phyloP scores from a whole-genome alignment of 2,113 vertebrate genomes.

The Athene noctua region DNA sequence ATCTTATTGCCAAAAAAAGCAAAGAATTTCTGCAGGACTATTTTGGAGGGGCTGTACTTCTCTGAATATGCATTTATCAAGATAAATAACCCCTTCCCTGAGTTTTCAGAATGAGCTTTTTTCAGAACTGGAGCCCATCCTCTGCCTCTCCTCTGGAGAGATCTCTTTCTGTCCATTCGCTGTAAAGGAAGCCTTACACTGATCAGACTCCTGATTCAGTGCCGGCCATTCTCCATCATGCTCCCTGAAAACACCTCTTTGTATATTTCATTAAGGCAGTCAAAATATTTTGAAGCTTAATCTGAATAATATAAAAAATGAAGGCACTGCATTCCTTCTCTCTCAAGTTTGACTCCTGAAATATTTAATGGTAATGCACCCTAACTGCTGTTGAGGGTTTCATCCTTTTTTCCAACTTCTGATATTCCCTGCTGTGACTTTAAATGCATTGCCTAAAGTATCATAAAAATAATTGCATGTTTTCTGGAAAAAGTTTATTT shows the following conservation, averaged over 20 bases:
- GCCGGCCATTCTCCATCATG: background rate
- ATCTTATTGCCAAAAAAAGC: too few relatives aligned
- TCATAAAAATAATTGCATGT: background rate
- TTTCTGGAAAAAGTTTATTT: conserved; percentile 76
- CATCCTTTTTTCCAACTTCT: background rate
- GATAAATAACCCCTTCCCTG: background rate
- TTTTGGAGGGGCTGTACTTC: background rate
- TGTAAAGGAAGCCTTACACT: background rate
- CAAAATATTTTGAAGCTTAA: background rate
- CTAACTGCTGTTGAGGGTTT: background rate
- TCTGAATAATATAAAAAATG: background rate
- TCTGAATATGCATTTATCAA: background rate
- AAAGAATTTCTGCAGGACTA: background rate
- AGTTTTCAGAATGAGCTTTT: background rate
- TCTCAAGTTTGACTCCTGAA: background rate
- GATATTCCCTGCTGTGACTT: background rate
- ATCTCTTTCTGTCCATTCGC: background rate
- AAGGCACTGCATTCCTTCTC: background rate
- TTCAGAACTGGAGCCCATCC: background rate
- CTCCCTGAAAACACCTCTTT: background rate
- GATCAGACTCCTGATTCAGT: background rate
- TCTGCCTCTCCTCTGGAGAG: too few relatives aligned
- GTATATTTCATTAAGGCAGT: background rate
- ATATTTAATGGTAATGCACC: background rate
- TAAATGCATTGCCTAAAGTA: background rate